These are phyloP conservation scores for Macrophya annulata DNA, from an alignment of 2,888 invertebrate species.

Conservation along the genomic window DNA sequence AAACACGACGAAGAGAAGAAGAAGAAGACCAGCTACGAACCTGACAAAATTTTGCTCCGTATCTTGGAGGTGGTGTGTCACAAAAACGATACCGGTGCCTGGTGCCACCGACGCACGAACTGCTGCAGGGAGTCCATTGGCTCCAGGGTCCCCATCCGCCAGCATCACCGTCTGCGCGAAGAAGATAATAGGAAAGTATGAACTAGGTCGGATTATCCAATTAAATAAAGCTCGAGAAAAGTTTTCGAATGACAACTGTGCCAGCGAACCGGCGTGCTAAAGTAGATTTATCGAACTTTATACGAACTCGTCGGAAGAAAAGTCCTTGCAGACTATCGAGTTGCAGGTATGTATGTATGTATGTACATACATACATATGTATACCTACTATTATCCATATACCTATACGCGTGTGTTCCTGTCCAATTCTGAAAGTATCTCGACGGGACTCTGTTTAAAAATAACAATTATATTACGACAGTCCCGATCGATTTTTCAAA, in stretches of 20 bases:
- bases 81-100: constrained; percentile 93
- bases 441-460: background rate
- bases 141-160: constrained; percentile 91
- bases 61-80: constrained; percentile 92
- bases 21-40: constrained; percentile 79
- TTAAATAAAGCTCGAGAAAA: background rate
- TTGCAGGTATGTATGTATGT: too few relatives aligned
- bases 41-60: constrained; percentile 94
- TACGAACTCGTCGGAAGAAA: background rate
- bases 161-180: constrained; percentile 85
- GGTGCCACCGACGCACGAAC: constrained; percentile 89
- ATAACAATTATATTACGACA: background rate
- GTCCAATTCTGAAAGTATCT: background rate
- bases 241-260: constrained; percentile 21
- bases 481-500: background rate
- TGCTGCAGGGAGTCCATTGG: constrained; percentile 92
- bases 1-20: background rate
- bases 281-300: background rate
- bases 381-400: too few relatives aligned
- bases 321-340: too few relatives aligned
- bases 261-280: background rate
- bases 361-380: too few relatives aligned
- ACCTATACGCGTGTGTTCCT: too few relatives aligned
- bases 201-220: constrained; percentile 27
- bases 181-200: background rate